Conservation (phyloP, 2,888 invertebrate species). For the Hypomecis atomaria region DNA sequence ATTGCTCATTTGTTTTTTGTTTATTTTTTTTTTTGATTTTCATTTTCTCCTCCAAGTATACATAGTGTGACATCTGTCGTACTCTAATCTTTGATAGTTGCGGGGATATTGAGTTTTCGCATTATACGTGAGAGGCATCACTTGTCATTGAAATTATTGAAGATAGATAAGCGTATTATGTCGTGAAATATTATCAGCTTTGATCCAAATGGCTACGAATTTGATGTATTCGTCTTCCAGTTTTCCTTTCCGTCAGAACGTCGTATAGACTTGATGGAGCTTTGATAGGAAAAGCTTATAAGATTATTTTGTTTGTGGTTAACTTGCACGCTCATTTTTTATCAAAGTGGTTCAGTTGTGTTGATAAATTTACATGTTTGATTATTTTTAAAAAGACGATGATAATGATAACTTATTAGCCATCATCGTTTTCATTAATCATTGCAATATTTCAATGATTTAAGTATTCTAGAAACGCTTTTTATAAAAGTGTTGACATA, state of each 20-base stretch:
- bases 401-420: too few relatives aligned
- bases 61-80: background rate
- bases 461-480: too few relatives aligned
- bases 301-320: background rate
- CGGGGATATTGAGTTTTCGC: constrained; percentile 29
- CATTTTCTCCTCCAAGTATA: too few relatives aligned
- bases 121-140: constrained; percentile 24
- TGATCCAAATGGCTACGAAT: constrained; percentile 11
- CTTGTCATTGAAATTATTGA: constrained; percentile 30
- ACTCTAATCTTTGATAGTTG: constrained; percentile 13
- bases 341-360: too few relatives aligned
- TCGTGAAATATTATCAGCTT: constrained; percentile 19
- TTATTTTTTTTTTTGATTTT: too few relatives aligned
- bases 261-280: constrained; percentile 15
- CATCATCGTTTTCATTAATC: too few relatives aligned
- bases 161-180: constrained; percentile 24
- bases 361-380: too few relatives aligned
- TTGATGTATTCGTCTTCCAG: constrained; percentile 18
- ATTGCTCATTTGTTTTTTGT: too few relatives aligned
- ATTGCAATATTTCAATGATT: too few relatives aligned
- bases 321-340: background rate
- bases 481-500: too few relatives aligned
- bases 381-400: too few relatives aligned
- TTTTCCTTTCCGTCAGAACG: constrained; percentile 16
- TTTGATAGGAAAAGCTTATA: constrained; percentile 11